These are phyloP conservation scores for Bucco capensis DNA, from an alignment of 2,113 vertebrate genomes.

Conservation along the genomic window DNA sequence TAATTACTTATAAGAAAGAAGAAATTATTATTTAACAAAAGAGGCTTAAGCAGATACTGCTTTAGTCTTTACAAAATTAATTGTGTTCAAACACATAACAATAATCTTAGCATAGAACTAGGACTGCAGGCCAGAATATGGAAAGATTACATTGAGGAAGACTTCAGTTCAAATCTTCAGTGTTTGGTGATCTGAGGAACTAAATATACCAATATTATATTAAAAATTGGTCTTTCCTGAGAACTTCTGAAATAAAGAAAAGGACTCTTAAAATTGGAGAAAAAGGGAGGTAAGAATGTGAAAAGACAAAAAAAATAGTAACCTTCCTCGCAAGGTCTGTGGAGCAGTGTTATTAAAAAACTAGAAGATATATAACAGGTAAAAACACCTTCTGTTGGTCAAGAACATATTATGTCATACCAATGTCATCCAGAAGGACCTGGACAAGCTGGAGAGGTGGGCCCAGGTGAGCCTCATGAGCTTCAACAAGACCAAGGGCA, in stretches of 20 bases:
- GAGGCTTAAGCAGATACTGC: neutral
- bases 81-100: neutral
- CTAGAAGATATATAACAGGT: neutral
- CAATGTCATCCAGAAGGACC: no score
- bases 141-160: neutral
- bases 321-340: neutral
- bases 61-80: neutral
- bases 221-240: neutral
- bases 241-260: neutral
- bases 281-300: neutral
- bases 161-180: neutral
- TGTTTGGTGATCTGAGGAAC: neutral
- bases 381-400: neutral
- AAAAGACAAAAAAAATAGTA: neutral
- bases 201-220: neutral
- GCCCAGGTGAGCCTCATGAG: no score
- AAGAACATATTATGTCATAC: neutral
- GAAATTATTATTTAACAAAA: neutral
- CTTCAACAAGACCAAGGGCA: no score
- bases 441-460: no score
- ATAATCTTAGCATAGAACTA: neutral
- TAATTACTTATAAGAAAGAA: conserved; percentile 20
- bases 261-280: neutral
- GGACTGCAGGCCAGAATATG: neutral
- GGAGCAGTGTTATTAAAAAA: neutral